Evolutionary conservation across 2,113 vertebrate genomes (phyloP), one percentile per base, ranked within the genome.

Genomic region (Trichomycterus rosablanca): DNA sequence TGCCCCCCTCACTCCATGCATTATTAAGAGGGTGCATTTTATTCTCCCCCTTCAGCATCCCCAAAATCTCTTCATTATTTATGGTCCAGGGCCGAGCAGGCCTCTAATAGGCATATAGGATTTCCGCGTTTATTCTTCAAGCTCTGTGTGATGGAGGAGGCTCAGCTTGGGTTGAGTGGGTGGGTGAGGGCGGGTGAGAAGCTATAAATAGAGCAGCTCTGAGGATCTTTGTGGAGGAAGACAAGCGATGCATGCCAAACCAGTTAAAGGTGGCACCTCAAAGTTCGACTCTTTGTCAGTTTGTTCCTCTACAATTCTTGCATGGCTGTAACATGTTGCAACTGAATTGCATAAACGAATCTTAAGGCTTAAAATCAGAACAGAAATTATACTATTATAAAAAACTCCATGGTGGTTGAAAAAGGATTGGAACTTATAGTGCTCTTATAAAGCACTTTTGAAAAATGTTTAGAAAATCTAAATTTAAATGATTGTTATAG

Each of bases 151-250:
- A 60, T 56, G 67, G 56, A 48, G 52, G 43, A 46, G 48, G 56
- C 46, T 24, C 12, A 49, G 19, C 48, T 30, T 34, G 48, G 61
- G 39, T 43, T 35, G 44, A 48, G 57, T 51, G 57, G 48, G 45
- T 44, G 66, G 24, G 58, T 14, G 55, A 10, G 71, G 14, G 42
- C 20, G 55, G 61, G 37, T 19, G 67, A 57, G 51, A 45, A 68
- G 68, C 63, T 79, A 79, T 75, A 77, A 79, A 79, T 79, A 77
- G 74, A 71, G 43, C 63, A 54, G 50, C 66, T 61, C 59, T 57
- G 30, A 19, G 43, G 20, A 60, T 65, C 48, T 28, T 43, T 71
- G 59, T 63, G 43, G 69, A 64, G 42, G 56, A 49, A 49, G 66
- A 72, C 68, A 66, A 59, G 64, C 57, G 16, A 52, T 59, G 70